Evolutionary conservation across 2,797 vertebrate species (phyloP), one percentile per base, ranked within the genome.

Genomic region (Enteromius anoplus): DNA sequence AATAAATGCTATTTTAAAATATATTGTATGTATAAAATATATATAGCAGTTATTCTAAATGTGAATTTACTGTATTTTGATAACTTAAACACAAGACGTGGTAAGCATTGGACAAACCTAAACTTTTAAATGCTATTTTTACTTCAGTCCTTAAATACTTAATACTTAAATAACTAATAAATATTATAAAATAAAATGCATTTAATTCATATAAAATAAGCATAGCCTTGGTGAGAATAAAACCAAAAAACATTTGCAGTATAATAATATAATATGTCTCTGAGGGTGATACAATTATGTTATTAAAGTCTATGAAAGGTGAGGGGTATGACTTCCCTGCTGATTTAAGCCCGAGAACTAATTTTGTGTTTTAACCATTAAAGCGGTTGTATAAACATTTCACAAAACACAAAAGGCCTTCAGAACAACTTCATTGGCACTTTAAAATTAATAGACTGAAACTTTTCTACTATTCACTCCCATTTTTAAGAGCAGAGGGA

Each of bases 401-500:
- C 76, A 15, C 42, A 66, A 51, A 21, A 42, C 49, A 26, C 37
- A 70, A 45, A 80, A 45, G 34, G 5, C 37, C 51, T 70, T 58
- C 23, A 11, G 5, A 23, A 72, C 32, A 45, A 76, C n/a, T 60
- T 71, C 14, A 71, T 7, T 47, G 26, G 42, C 55, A 40, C 58
- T 26, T n/a, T 82, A 55, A 75, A 75, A 62, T 65, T 75, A 82
- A 73, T 42, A n/a, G 45, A 75, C 58, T 42, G 34, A 82, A 66
- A 66, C 70, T 66, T 66, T 82, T 47, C 55, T 49, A 15, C 53
- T 0, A 45, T 47, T 26, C 51, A 51, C 12, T 64, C 12, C 29
- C 14, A 26, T n/a, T 58, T 58, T 26, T 53, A 26, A 53, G 40
- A 15, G 42, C 14, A 29, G 58, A 75, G 34, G 29, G 53, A 66